Percentiles rank a stretch among this genome's conserved stretches.
phyloP scores from a whole-genome alignment of 2,797 vertebrate species.

The Masticophis lateralis region DNA sequence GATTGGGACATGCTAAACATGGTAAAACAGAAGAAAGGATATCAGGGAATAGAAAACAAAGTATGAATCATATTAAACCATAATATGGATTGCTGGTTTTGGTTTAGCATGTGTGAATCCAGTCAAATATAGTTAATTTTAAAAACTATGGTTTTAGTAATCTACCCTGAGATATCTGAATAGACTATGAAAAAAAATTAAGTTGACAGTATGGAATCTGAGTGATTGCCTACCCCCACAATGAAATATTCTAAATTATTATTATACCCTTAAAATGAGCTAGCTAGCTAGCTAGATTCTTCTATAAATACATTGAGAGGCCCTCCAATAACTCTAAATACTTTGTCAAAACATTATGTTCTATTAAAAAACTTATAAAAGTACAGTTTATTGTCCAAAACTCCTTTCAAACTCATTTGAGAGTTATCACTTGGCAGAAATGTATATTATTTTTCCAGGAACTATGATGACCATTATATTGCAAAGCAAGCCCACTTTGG shows the following conservation, averaged over 20 bases:
- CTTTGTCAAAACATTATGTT: constrained; percentile 35
- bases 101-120: background rate
- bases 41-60: background rate
- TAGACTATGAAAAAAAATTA: background rate
- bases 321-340: background rate
- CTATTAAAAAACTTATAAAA: constrained; percentile 51
- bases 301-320: constrained; percentile 2
- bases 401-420: constrained; percentile 52
- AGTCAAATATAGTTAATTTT: background rate
- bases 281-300: background rate
- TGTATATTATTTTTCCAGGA: constrained; percentile 51
- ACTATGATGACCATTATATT: constrained; percentile 54
- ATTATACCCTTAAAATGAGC: constrained; percentile 33
- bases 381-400: constrained; percentile 51
- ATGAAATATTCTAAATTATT: constrained; percentile 30
- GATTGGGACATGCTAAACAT: background rate
- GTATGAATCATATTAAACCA: background rate
- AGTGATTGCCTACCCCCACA: background rate
- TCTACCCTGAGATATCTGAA: constrained; percentile 20
- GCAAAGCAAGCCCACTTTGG: constrained; percentile 50
- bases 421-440: constrained; percentile 61
- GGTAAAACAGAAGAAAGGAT: background rate
- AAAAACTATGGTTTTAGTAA: background rate
- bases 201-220: background rate
- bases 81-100: background rate